Evolutionary conservation across 2,797 vertebrate species (phyloP).

Genomic region (Amazona finschi): DNA sequence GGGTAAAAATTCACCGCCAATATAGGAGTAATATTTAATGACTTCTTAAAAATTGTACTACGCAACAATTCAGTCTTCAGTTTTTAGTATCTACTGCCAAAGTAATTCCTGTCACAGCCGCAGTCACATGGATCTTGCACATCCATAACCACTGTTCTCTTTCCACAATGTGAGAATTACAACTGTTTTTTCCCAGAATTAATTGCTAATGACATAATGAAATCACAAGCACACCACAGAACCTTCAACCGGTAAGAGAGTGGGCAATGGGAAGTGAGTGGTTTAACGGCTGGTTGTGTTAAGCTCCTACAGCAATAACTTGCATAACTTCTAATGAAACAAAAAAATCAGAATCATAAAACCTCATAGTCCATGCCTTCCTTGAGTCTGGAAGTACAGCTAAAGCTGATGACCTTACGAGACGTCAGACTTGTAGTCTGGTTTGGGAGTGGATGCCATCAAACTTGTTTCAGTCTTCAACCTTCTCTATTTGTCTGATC

Average conservation of each 20-base stretch:
- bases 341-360: not conserved
- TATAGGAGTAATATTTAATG: not conserved
- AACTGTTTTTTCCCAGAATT: not conserved
- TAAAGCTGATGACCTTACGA: not conserved
- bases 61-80: not conserved
- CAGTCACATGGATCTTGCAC: not conserved
- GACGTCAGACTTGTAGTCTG: not conserved
- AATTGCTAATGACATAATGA: constrained; percentile 4
- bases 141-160: not conserved
- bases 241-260: not conserved
- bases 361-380: not conserved
- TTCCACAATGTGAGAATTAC: not conserved
- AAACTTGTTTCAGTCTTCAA: not conserved
- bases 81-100: not conserved
- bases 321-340: not conserved
- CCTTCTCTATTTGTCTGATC: not conserved
- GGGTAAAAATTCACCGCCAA: not conserved
- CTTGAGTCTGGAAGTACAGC: not conserved
- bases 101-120: not conserved
- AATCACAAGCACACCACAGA: not conserved
- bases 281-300: not conserved
- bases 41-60: not conserved
- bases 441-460: not conserved
- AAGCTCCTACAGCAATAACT: not conserved
- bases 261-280: not conserved